Base-by-base conservation (phyloP, 2,113 vertebrate genomes). In the Uropsilus gracilis region DNA sequence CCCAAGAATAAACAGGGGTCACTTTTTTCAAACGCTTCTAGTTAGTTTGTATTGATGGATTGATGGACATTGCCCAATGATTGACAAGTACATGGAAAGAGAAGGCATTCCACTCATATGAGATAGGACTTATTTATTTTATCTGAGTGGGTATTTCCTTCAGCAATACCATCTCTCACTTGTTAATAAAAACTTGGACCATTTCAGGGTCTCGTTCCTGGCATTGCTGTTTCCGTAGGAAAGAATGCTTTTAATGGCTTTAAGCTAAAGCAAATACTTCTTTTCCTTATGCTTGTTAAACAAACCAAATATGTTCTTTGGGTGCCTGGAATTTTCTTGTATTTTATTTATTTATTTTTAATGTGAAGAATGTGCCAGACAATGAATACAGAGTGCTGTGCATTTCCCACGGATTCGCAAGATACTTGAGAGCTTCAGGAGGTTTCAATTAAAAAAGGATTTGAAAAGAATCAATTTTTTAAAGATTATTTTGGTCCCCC, bases 161-260 rank as follows among this genome's bases (percentile, higher is more conserved):
- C 55, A 80, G 32, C 55, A 30, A 20, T 66, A 46, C 0, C 48
- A 63, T 92, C 5, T 59, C 77, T 72, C 80, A 63, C 72, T 95
- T 46, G 88, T 63, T 89, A 59, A 93, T 88, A 80, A 84, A 83
- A 90, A 63, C 34, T 71, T 93, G 77, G 44, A 77, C 28, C 1
- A 37, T 39, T 73, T 91, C 16, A 26, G 13, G 12, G 42, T 87
- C 46, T 85, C 42, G 68, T 77, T 92, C 16, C 71, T 75, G 37
- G 88, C 88, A 12, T n/a, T 80, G 17, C 1, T 46, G 77, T 95
- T 50, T 87, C 68, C 92, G 59, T 93, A 80, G 72, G 87, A 97
- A 98, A 96, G 93, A 90, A 87, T 34, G 64, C 91, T 92, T 61
- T 90, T 46, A 55, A 64, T 92, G 95, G 89, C 90, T 87, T 88